A percentile compares a stretch with the other conserved stretches of the same genome.
phyloP scores from a whole-genome alignment of 64 coral and sea anemone species.

The Orbicella faveolata region DNA sequence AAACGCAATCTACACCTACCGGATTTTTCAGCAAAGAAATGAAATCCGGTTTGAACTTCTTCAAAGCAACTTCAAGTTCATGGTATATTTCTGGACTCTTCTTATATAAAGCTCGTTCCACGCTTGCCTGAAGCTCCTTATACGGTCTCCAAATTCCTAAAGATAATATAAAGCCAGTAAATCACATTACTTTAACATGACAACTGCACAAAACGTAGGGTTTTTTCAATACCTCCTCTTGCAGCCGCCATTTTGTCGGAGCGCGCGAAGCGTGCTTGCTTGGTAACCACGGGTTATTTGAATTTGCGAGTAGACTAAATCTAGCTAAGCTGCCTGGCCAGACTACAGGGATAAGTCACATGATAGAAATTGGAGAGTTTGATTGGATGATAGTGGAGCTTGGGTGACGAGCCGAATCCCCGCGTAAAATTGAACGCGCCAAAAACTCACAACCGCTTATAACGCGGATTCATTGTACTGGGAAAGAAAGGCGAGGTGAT shows the following conservation, averaged over 20 bases:
- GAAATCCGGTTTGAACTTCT: constrained; percentile 92
- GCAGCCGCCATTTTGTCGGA: constrained; percentile 58
- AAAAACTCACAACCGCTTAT: constrained; percentile 91
- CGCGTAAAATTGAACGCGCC: constrained; percentile 99
- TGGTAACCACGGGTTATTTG: constrained; percentile 11
- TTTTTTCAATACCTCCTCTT: constrained; percentile 21
- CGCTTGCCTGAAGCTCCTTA: constrained; percentile 81
- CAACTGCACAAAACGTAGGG: neutral
- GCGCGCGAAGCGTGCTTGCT: constrained; percentile 47
- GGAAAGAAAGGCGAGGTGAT: constrained; percentile 26
- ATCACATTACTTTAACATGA: neutral
- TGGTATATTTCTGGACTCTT: constrained; percentile 88
- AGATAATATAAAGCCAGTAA: neutral
- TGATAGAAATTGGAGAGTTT: constrained; percentile 28
- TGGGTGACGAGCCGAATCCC: constrained; percentile 56
- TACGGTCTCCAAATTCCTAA: constrained; percentile 92
- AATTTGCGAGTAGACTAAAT: neutral
- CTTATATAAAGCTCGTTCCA: constrained; percentile 85
- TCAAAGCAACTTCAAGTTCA: constrained; percentile 81
- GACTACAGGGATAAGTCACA: constrained; percentile 19
- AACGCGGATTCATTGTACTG: constrained; percentile 45
- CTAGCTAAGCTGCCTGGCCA: constrained; percentile 43
- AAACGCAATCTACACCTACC: constrained; percentile 38
- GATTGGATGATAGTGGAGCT: constrained; percentile 57
- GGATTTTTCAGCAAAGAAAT: constrained; percentile 90